phyloP scores from a whole-genome alignment of 2,888 invertebrate genomes.

The Candidula unifasciata region DNA sequence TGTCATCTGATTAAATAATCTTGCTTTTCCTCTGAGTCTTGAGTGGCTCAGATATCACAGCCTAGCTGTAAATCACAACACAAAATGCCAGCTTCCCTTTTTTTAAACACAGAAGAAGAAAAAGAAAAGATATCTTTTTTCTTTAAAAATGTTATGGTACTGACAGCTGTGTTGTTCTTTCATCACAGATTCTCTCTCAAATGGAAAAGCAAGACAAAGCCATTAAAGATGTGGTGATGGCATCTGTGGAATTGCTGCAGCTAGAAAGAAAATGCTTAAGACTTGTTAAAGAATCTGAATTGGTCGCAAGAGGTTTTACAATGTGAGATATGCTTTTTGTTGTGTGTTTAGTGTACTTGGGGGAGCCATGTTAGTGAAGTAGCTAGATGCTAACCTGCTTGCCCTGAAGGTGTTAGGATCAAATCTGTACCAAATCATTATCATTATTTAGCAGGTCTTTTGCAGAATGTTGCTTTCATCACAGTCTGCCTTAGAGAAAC shows the following conservation, averaged over 20 bases:
- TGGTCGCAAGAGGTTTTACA: constrained; percentile 53
- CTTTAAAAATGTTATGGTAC: background rate
- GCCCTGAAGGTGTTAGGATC: too few relatives aligned
- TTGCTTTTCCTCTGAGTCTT: background rate
- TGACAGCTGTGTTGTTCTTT: background rate
- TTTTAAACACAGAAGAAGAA: too few relatives aligned
- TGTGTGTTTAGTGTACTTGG: background rate
- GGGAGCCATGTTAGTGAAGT: too few relatives aligned
- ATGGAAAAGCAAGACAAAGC: constrained; percentile 1
- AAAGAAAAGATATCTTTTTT: too few relatives aligned
- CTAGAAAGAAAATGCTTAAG: constrained; percentile 46
- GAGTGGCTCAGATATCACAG: background rate
- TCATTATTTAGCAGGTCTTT: too few relatives aligned
- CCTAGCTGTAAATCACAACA: too few relatives aligned
- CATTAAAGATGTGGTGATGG: constrained; percentile 12
- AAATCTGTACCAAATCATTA: too few relatives aligned
- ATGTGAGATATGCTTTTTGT: constrained; percentile 42
- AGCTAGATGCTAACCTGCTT: too few relatives aligned
- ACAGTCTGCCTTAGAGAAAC: too few relatives aligned
- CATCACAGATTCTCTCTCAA: constrained; percentile 1
- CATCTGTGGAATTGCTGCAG: constrained; percentile 25
- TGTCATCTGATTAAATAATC: background rate
- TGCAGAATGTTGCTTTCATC: too few relatives aligned
- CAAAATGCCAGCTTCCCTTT: too few relatives aligned
- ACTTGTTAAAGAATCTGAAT: constrained; percentile 52